Percentiles rank a stretch among this genome's conserved stretches.
Conservation (phyloP, 2,888 invertebrate genomes). For the Acanthopleura granulata region DNA sequence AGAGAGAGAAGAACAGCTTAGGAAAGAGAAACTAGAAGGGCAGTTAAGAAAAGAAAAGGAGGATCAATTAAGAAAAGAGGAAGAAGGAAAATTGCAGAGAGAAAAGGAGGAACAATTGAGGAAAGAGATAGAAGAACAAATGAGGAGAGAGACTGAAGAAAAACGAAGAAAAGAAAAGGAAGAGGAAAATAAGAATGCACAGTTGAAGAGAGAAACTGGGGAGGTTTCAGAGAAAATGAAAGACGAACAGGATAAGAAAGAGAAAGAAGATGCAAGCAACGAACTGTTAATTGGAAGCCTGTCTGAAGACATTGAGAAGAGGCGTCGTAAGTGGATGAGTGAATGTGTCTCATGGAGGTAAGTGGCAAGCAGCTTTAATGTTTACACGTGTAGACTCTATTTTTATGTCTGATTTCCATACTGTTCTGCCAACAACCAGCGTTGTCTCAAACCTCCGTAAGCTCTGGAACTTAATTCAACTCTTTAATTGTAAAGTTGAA, state of each 20-base stretch:
- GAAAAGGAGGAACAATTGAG: background rate
- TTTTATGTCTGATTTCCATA: background rate
- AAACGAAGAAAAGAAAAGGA: conserved; percentile 24
- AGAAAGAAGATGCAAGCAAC: conserved; percentile 28
- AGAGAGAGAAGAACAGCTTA: conserved; percentile 19
- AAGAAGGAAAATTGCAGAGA: conserved; percentile 5
- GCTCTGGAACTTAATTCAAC: too few relatives aligned
- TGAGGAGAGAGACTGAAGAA: conserved; percentile 21
- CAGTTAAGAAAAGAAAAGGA: conserved; percentile 17
- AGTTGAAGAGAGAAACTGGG: conserved; percentile 18
- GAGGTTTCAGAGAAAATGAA: too few relatives aligned
- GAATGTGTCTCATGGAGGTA: conserved; percentile 64
- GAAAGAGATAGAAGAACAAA: background rate
- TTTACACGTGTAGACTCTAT: background rate
- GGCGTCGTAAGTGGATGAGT: conserved; percentile 57
- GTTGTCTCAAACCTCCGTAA: background rate
- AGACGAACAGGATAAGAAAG: conserved; percentile 16
- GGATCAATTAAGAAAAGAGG: conserved; percentile 17
- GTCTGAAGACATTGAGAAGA: conserved; percentile 45
- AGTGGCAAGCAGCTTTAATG: background rate
- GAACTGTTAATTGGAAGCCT: conserved; percentile 27
- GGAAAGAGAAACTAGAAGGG: conserved; percentile 8
- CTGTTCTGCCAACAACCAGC: background rate
- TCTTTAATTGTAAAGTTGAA: background rate
- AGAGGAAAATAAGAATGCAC: background rate